phyloP scores from a whole-genome alignment of 1,140 invertebrate species.

The Physella acuta region DNA sequence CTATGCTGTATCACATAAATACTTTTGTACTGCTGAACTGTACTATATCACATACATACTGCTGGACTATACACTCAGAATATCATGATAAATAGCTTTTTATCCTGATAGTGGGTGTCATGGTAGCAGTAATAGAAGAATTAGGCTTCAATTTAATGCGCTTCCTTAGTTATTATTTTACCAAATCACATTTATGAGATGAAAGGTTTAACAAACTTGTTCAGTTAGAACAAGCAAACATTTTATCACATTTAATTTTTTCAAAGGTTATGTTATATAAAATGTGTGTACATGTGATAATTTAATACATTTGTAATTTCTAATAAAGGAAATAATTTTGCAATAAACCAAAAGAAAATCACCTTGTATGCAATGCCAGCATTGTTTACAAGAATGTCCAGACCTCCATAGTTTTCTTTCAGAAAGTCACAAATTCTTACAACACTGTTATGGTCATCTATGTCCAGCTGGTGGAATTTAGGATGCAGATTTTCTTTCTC shows the following conservation, averaged over 20 bases:
- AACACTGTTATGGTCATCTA: slow-evolving; percentile 67
- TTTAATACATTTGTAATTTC: too few relatives aligned
- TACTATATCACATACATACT: neutral
- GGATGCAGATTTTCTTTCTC: slow-evolving; percentile 64
- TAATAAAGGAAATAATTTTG: too few relatives aligned
- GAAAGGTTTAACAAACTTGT: neutral
- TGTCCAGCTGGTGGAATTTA: slow-evolving; percentile 72
- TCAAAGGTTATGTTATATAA: neutral
- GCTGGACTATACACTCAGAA: neutral
- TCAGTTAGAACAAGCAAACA: neutral
- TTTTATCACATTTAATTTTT: neutral
- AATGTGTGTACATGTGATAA: neutral
- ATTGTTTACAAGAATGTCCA: slow-evolving; percentile 84
- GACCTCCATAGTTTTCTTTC: slow-evolving; percentile 69
- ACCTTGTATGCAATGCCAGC: slow-evolving; percentile 73
- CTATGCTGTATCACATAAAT: neutral
- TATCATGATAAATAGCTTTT: neutral
- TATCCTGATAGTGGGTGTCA: neutral
- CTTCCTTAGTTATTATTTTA: neutral
- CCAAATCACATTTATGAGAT: neutral
- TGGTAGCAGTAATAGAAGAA: too few relatives aligned
- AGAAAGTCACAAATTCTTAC: slow-evolving; percentile 67
- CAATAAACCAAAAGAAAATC: too few relatives aligned
- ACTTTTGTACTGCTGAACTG: neutral
- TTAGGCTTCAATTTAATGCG: too few relatives aligned